A percentile compares a stretch with the other conserved stretches of the same genome.
Conservation (phyloP, 1,140 invertebrate genomes). For the Drosophila pseudoananassae region DNA sequence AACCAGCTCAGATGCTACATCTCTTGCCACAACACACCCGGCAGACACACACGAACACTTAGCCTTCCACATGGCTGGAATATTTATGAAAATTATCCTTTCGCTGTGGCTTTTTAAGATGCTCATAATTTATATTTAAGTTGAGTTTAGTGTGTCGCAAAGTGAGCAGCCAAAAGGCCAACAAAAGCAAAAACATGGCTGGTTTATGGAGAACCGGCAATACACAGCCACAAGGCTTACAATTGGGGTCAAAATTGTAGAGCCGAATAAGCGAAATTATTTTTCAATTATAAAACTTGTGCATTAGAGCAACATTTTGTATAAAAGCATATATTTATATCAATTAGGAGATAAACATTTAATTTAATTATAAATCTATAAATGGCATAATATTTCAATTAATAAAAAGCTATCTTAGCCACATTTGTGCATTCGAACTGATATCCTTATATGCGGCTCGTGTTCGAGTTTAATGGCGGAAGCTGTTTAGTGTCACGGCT, state of each 20-base stretch:
- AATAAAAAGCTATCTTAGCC: neutral
- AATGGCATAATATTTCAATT: neutral
- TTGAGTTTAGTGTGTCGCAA: constrained; percentile 78
- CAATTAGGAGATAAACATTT: no score
- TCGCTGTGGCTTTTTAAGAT: constrained; percentile 82
- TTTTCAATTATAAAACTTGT: neutral
- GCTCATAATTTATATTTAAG: constrained; percentile 83
- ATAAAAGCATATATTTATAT: neutral
- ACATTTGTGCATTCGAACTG: constrained; percentile 2
- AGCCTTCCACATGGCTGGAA: constrained; percentile 52
- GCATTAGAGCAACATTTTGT: neutral
- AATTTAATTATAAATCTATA: neutral
- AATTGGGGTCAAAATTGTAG: neutral
- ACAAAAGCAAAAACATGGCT: constrained; percentile 25
- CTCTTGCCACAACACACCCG: constrained; percentile 12
- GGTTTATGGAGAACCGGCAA: constrained; percentile 36
- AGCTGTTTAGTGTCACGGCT: constrained; percentile 78
- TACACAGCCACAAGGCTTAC: neutral
- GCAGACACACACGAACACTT: constrained; percentile 14
- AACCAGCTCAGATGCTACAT: constrained; percentile 47
- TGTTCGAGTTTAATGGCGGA: constrained; percentile 78
- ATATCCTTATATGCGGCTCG: constrained; percentile 45
- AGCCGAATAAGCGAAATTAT: neutral
- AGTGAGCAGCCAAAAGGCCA: constrained; percentile 45
- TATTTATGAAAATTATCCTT: constrained; percentile 83